Evolutionary conservation across 2,113 vertebrate genomes (phyloP).

Genomic region (Meriones unguiculatus): DNA sequence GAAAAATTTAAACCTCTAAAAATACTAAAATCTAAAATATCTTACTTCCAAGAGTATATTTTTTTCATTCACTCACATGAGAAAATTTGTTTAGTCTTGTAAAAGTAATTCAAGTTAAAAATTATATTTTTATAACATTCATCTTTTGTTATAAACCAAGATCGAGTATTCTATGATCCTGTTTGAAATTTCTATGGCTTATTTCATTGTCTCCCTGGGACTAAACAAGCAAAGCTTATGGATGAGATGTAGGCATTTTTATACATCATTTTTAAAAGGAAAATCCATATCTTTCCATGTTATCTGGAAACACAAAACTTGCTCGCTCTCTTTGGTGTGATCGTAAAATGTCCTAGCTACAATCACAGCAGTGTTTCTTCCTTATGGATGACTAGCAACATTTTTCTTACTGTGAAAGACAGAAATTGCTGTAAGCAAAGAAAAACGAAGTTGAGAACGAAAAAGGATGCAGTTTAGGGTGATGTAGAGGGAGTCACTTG

Average conservation of each 20-base stretch:
- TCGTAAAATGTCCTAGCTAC: not conserved
- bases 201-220: conserved; percentile 65
- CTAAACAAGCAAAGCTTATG: conserved; percentile 55
- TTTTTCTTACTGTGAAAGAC: conserved; percentile 27
- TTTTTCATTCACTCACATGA: conserved; percentile 12
- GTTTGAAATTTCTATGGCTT: conserved; percentile 62
- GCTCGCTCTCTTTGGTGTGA: conserved; percentile 37
- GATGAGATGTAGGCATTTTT: conserved; percentile 61
- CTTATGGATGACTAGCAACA: not conserved
- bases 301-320: conserved; percentile 61
- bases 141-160: conserved; percentile 57
- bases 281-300: not conserved
- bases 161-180: conserved; percentile 55
- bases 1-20: not conserved
- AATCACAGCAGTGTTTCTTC: conserved; percentile 15
- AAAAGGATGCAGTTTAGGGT: not conserved
- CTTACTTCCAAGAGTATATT: not conserved
- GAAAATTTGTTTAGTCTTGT: conserved; percentile 47
- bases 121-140: conserved; percentile 55
- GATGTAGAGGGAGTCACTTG: not conserved
- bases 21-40: not conserved
- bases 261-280: conserved; percentile 26
- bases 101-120: conserved; percentile 74
- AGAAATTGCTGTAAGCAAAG: not conserved
- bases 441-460: not conserved